Evolutionary conservation across 2,113 vertebrate genomes (phyloP).

Genomic region (Rousettus leschenaultii): DNA sequence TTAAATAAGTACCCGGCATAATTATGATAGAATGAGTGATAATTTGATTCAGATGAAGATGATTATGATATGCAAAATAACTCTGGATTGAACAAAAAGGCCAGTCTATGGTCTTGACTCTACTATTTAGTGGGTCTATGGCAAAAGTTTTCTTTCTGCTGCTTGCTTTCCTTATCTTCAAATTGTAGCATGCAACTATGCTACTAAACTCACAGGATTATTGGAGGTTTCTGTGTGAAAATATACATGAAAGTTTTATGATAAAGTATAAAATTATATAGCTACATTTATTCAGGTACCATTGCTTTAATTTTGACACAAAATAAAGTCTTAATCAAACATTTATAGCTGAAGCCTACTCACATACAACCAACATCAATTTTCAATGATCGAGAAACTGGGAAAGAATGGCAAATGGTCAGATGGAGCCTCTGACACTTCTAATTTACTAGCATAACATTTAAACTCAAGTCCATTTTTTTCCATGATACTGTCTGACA

Average conservation of each 20-base stretch:
- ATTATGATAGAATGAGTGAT: neutral
- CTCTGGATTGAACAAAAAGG: neutral
- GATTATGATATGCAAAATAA: neutral
- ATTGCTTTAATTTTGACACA: neutral
- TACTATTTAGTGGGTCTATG: neutral
- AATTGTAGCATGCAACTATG: neutral
- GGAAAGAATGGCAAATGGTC: neutral
- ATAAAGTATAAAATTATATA: neutral
- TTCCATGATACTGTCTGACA: neutral
- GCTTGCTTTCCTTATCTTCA: neutral
- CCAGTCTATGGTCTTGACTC: neutral
- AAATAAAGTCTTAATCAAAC: neutral
- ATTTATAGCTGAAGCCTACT: neutral
- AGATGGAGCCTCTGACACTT: neutral
- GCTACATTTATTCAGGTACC: neutral
- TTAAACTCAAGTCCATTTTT: neutral
- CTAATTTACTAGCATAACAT: neutral
- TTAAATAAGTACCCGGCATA: neutral
- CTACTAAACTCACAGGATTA: neutral
- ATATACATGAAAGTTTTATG: neutral
- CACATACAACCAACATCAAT: neutral
- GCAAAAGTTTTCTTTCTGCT: neutral
- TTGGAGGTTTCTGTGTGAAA: neutral
- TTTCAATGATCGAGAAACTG: neutral
- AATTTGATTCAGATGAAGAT: neutral